Conservation (phyloP, 2,888 invertebrate species). For the Dascillus cervinus region DNA sequence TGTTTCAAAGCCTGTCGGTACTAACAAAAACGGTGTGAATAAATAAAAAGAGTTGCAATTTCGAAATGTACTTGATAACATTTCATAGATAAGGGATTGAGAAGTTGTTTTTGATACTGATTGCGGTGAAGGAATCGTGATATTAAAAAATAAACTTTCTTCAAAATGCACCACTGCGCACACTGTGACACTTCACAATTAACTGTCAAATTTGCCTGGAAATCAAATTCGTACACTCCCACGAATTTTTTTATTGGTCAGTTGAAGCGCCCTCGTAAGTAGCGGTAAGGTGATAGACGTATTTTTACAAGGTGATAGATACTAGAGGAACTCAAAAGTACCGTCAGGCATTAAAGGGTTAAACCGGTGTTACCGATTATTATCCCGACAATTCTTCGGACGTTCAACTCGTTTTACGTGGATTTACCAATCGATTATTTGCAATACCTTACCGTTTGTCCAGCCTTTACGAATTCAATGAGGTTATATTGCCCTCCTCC, state of each 20-base stretch:
- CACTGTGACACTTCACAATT: slow-evolving; percentile 1
- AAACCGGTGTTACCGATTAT: too few relatives aligned
- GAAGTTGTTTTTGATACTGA: slow-evolving; percentile 1
- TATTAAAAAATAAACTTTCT: slow-evolving; percentile 2
- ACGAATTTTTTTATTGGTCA: slow-evolving; percentile 1
- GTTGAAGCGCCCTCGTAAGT: too few relatives aligned
- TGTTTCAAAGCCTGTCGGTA: slow-evolving; percentile 2
- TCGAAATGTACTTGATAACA: slow-evolving; percentile 1
- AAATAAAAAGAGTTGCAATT: slow-evolving; percentile 3
- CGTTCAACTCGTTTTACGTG: too few relatives aligned
- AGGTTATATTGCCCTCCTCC: too few relatives aligned
- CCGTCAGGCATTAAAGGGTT: slow-evolving; percentile 2
- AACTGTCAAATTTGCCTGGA: slow-evolving; percentile 2
- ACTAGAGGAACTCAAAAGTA: slow-evolving; percentile 1
- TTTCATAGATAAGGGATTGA: slow-evolving; percentile 1
- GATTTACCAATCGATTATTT: too few relatives aligned
- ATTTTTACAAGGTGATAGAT: too few relatives aligned
- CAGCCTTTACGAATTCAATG: too few relatives aligned
- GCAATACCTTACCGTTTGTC: too few relatives aligned
- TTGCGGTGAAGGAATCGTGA: not conserved
- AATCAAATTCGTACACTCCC: not conserved
- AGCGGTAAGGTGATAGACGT: too few relatives aligned
- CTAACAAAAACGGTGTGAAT: too few relatives aligned
- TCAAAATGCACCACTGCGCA: slow-evolving; percentile 1
- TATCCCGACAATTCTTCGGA: too few relatives aligned